Percentiles rank a stretch among this genome's conserved stretches.
These are phyloP conservation scores for Zingel zingel DNA, from an alignment of 2,113 vertebrate species.

Conservation along the genomic window DNA sequence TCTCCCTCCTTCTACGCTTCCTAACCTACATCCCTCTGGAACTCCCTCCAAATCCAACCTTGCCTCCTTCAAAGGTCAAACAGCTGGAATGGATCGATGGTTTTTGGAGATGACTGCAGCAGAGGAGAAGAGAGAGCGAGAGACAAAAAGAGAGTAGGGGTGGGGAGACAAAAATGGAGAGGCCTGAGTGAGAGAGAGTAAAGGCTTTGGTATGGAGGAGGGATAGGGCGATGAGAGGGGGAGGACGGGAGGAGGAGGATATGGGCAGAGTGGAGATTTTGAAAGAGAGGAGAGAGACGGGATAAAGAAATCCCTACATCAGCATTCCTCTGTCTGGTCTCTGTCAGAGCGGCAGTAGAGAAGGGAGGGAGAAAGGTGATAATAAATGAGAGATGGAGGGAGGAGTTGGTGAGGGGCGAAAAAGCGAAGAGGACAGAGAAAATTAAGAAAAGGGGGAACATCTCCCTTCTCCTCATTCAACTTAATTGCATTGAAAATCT, in stretches of 20 bases:
- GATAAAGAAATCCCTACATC: constrained; percentile 64
- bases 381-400: constrained; percentile 36
- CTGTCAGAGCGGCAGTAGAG: constrained; percentile 27
- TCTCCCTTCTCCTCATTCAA: constrained; percentile 13
- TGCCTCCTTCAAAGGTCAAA: constrained; percentile 70
- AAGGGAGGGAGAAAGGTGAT: constrained; percentile 28
- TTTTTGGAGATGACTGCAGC: constrained; percentile 15
- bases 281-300: constrained; percentile 25
- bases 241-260: constrained; percentile 32
- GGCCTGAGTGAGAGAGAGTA: constrained; percentile 10
- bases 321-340: constrained; percentile 57
- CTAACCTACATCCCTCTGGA: constrained; percentile 5
- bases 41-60: constrained; percentile 42
- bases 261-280: constrained; percentile 19
- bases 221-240: neutral
- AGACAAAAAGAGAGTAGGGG: neutral
- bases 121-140: neutral
- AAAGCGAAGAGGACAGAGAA: constrained; percentile 12
- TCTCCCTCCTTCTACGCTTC: neutral
- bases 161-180: neutral
- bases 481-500: constrained; percentile 10
- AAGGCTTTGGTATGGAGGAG: constrained; percentile 20
- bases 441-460: constrained; percentile 16
- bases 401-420: neutral
- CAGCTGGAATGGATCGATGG: constrained; percentile 63